phyloP scores from a whole-genome alignment of 2,113 vertebrate genomes.

The Podocnemis expansa region DNA sequence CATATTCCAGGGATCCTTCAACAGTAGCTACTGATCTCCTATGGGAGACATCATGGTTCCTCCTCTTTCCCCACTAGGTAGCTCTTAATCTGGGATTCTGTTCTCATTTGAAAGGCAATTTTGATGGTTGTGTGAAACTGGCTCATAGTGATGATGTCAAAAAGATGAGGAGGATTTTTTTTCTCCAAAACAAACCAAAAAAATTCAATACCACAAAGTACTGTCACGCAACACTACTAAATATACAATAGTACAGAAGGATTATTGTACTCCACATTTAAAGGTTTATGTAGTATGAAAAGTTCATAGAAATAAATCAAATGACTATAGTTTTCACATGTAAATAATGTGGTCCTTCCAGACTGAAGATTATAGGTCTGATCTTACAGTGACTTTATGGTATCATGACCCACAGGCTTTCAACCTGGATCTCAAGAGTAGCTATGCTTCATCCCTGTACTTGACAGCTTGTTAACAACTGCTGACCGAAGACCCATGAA shows the following conservation, averaged over 20 bases:
- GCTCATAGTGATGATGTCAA: background rate
- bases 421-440: background rate
- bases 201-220: background rate
- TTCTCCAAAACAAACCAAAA: background rate
- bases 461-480: background rate
- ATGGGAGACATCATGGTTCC: rapidly evolving
- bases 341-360: background rate
- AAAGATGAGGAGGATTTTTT: background rate
- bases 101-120: background rate
- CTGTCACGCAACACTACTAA: background rate
- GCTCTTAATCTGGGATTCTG: background rate
- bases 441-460: background rate
- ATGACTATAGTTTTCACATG: background rate
- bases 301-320: background rate
- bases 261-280: background rate
- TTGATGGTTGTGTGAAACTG: background rate
- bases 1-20: background rate
- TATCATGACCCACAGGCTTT: background rate
- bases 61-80: background rate
- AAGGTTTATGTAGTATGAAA: background rate
- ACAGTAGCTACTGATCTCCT: background rate
- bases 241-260: background rate
- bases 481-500: background rate
- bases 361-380: background rate
- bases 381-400: background rate